A percentile compares a stretch with the other conserved stretches of the same genome.
Evolutionary conservation across 2,888 invertebrate species (phyloP).

Genomic region (Entomobrya proxima): DNA sequence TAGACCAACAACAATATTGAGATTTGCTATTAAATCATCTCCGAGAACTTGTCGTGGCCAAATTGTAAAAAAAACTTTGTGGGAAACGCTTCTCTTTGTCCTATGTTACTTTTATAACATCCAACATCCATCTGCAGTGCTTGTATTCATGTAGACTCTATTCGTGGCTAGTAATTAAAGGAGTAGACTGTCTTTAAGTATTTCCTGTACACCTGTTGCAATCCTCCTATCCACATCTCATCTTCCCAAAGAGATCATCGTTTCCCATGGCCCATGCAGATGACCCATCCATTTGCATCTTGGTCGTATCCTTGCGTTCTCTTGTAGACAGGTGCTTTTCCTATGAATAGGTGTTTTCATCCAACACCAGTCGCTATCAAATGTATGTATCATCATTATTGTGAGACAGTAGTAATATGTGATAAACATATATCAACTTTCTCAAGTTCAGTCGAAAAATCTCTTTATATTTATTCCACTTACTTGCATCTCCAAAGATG

Average conservation of each 20-base stretch:
- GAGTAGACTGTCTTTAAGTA: too few species aligned
- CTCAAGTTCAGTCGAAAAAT: conserved; percentile 12
- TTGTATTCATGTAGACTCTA: too few species aligned
- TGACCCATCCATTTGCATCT: conserved; percentile 11
- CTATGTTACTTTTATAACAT: too few species aligned
- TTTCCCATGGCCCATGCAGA: conserved; percentile 10
- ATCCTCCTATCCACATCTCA: background rate
- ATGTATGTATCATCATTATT: background rate
- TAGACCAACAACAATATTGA: too few species aligned
- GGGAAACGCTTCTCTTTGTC: too few species aligned
- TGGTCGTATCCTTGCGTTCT: background rate
- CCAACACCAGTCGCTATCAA: background rate
- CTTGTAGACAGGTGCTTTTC: background rate
- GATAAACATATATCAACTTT: background rate
- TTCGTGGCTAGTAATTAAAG: too few species aligned
- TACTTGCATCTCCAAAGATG: background rate
- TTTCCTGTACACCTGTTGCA: too few species aligned
- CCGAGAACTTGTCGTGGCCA: too few species aligned
- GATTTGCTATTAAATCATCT: too few species aligned
- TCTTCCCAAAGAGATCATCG: background rate
- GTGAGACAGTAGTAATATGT: background rate
- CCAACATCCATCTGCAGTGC: too few species aligned
- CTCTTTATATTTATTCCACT: background rate
- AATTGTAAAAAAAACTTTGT: too few species aligned
- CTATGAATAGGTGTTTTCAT: background rate